These are phyloP conservation scores for Pyrrhura leucotis DNA, from an alignment of 2,797 vertebrate genomes.

Conservation along the genomic window DNA sequence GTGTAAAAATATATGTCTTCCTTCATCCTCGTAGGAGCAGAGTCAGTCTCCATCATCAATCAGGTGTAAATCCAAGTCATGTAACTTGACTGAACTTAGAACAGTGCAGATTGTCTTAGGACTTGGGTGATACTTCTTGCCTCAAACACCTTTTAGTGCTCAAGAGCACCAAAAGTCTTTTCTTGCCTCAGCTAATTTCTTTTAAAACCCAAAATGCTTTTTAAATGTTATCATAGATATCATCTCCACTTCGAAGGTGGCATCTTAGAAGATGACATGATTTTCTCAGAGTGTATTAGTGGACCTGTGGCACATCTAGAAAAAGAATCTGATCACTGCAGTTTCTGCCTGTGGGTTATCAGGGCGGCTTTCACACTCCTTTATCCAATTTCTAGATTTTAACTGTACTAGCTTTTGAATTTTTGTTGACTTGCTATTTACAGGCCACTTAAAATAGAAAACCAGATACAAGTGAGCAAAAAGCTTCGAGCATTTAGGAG, in stretches of 20 bases:
- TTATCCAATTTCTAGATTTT: neutral
- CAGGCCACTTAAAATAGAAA: conserved; percentile 14
- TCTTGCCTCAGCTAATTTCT: rapidly evolving
- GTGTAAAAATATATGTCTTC: neutral
- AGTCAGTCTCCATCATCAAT: neutral
- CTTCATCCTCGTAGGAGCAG: neutral
- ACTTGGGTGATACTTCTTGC: neutral
- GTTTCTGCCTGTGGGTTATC: neutral
- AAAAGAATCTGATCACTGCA: neutral
- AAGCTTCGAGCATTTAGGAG: neutral
- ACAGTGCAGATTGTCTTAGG: neutral
- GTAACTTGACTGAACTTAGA: neutral
- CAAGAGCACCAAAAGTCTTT: neutral
- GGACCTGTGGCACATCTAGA: neutral
- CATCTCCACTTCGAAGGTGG: neutral
- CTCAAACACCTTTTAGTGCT: neutral
- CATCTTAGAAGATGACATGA: neutral
- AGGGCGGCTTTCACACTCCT: neutral
- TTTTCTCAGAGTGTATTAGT: neutral
- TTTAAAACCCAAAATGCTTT: neutral
- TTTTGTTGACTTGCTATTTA: neutral
- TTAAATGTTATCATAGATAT: neutral
- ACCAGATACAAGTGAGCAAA: neutral
- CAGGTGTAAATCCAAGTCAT: neutral
- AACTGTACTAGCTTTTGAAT: neutral